Evolutionary conservation across 2,113 vertebrate genomes (phyloP).

Genomic region (Diadophis punctatus): DNA sequence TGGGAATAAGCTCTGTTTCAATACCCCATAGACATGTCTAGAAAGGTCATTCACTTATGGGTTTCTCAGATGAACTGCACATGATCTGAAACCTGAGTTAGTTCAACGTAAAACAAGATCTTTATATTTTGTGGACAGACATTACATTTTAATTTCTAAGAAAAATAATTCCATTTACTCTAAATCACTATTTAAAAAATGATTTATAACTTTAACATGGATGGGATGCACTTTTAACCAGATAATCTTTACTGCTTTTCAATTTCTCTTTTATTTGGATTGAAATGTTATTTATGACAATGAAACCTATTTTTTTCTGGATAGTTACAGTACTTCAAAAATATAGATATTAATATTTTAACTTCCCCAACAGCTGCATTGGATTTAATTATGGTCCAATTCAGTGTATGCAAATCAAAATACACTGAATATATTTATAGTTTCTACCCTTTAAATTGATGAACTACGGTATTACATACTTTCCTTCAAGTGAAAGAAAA

Average conservation of each 20-base stretch:
- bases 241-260: not conserved
- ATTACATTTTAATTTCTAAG: not conserved
- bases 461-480: not conserved
- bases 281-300: not conserved
- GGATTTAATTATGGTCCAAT: not conserved
- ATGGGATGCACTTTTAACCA: not conserved
- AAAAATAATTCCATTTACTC: not conserved
- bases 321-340: not conserved
- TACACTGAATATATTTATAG: not conserved
- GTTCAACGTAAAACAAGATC: not conserved
- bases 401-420: not conserved
- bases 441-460: not conserved
- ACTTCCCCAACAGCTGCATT: not conserved
- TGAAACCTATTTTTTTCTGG: not conserved
- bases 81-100: not conserved
- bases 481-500: not conserved
- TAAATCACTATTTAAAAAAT: not conserved
- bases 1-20: not conserved
- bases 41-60: not conserved
- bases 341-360: not conserved
- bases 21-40: not conserved
- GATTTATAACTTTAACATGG: not conserved
- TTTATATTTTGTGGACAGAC: not conserved
- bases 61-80: not conserved
- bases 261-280: not conserved